Conservation (phyloP, 2,113 vertebrate genomes). For the Pedetes capensis region DNA sequence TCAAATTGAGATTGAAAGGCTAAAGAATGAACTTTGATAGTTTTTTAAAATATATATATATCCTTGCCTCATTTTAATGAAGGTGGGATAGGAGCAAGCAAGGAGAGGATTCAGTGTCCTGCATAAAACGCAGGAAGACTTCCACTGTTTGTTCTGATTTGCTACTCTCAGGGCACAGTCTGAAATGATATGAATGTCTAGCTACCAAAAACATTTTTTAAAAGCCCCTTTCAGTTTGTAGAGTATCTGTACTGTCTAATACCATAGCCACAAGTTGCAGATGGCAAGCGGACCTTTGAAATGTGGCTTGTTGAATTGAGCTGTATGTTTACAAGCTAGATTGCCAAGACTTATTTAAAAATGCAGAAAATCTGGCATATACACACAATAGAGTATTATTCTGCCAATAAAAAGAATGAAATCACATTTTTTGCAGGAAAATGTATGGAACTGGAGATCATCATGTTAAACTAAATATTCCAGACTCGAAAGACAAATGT, state of each 20-base stretch:
- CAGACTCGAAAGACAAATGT: too few species aligned
- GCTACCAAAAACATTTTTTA: background rate
- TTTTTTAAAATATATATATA: background rate
- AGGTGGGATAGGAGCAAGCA: background rate
- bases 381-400: too few species aligned
- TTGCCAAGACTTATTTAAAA: background rate
- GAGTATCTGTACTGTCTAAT: background rate
- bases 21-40: background rate
- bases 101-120: background rate
- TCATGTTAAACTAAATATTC: too few species aligned
- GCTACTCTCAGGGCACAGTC: background rate
- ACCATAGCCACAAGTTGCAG: background rate
- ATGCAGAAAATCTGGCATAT: too few species aligned
- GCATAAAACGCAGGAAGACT: background rate
- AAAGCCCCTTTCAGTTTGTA: background rate
- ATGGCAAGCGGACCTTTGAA: background rate
- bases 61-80: background rate
- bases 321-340: background rate
- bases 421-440: too few species aligned
- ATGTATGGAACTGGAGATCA: too few species aligned
- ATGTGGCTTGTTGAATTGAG: background rate
- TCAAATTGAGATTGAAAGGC: slow-evolving; percentile 6
- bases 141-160: background rate
- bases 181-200: background rate
- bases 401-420: too few species aligned